Conservation (phyloP, 1,140 invertebrate genomes). For the Babylonia areolata region DNA sequence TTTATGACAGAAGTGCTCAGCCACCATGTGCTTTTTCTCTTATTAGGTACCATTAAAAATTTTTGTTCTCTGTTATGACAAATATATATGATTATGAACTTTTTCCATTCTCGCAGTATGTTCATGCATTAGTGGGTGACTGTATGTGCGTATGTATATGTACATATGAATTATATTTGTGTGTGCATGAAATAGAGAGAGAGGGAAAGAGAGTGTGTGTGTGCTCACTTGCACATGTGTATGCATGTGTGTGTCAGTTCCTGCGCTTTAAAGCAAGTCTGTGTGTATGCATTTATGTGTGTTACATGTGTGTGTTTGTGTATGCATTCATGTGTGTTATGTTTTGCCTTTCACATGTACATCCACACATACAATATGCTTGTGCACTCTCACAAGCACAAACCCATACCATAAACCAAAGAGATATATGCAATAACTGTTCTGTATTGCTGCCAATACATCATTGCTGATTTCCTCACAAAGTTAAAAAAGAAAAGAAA, state of each 20-base stretch:
- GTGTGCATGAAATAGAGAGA: no score
- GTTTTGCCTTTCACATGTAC: background rate
- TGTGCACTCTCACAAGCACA: background rate
- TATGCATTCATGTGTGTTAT: background rate
- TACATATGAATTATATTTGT: background rate
- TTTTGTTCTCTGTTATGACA: no score
- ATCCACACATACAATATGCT: background rate
- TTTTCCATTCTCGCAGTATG: no score
- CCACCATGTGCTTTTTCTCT: no score
- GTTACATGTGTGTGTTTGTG: background rate
- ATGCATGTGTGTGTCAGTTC: background rate
- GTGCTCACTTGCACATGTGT: background rate
- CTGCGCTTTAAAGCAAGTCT: no score
- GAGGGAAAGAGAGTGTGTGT: background rate
- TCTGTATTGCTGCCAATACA: constrained; percentile 11
- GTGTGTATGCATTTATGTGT: background rate
- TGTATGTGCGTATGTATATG: background rate
- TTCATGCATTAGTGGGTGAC: background rate
- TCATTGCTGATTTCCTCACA: background rate
- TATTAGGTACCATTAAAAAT: no score
- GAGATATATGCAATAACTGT: background rate
- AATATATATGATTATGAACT: no score
- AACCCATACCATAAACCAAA: background rate
- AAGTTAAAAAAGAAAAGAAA: background rate
- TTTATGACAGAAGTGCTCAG: no score